These are phyloP conservation scores for Oryzias dopingdopingensis DNA, from an alignment of 2,797 vertebrate species.

Conservation along the genomic window DNA sequence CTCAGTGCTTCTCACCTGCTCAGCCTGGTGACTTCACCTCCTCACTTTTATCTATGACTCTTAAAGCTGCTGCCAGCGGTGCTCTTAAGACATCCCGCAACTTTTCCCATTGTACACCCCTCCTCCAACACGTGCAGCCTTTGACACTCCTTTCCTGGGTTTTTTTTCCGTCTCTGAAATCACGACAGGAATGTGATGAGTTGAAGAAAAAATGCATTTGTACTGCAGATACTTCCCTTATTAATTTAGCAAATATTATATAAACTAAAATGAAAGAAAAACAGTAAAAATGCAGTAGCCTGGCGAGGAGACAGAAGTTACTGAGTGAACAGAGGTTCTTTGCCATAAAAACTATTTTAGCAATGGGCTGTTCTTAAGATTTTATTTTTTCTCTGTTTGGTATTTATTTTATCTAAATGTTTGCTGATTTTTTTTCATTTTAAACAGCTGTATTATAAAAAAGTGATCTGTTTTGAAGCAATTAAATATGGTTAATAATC, in stretches of 20 bases:
- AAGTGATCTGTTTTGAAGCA: no score
- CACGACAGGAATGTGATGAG: slow-evolving; percentile 62
- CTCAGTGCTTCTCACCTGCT: slow-evolving; percentile 70
- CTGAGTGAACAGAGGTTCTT: slow-evolving; percentile 33
- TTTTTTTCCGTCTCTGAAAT: slow-evolving; percentile 28
- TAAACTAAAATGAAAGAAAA: slow-evolving; percentile 71
- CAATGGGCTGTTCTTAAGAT: no score
- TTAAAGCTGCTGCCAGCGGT: slow-evolving; percentile 71
- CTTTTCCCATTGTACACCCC: slow-evolving; percentile 41
- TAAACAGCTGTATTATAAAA: no score
- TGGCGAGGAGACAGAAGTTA: slow-evolving; percentile 56
- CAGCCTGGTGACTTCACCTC: slow-evolving; percentile 67
- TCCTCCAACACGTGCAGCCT: slow-evolving; percentile 14
- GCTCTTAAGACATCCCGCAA: slow-evolving; percentile 63
- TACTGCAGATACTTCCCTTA: slow-evolving; percentile 59
- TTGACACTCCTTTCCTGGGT: slow-evolving; percentile 4
- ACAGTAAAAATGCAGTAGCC: slow-evolving; percentile 72
- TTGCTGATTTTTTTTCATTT: no score
- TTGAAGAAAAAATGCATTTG: slow-evolving; percentile 37
- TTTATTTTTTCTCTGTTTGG: no score
- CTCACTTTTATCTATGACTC: slow-evolving; percentile 73
- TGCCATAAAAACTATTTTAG: no score
- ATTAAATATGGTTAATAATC: no score
- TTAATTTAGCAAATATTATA: slow-evolving; percentile 70
- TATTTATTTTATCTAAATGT: no score